Evolutionary conservation across 1,140 invertebrate species (phyloP).

Genomic region (Drosophila subpulchrella): DNA sequence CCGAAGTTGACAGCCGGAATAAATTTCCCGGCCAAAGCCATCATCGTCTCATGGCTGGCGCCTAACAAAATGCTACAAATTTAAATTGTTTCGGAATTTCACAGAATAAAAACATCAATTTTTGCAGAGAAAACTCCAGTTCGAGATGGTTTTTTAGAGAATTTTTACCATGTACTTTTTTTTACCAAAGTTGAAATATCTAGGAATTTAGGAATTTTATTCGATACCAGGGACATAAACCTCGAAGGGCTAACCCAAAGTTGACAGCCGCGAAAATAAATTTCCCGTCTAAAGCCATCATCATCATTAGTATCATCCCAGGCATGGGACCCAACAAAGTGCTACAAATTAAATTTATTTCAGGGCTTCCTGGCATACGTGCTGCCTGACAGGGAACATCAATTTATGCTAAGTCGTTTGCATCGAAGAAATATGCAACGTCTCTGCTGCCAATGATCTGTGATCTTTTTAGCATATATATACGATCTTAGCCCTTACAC

Average conservation of each 20-base stretch:
- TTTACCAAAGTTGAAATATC: background rate
- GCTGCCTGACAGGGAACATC: constrained; percentile 65
- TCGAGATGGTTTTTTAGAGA: background rate
- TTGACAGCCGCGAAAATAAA: constrained; percentile 44
- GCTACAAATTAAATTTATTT: constrained; percentile 60
- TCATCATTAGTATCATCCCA: constrained; percentile 9
- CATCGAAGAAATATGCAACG: constrained; percentile 61
- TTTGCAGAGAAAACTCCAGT: background rate
- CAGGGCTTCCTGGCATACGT: constrained; percentile 23
- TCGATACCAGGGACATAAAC: constrained; percentile 22
- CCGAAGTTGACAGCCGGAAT: constrained; percentile 43
- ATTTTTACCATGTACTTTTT: background rate
- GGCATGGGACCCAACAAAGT: constrained; percentile 41
- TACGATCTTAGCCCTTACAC: constrained; percentile 7
- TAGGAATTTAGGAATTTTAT: background rate
- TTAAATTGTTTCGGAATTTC: constrained; percentile 18
- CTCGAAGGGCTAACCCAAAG: constrained; percentile 38
- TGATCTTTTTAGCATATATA: constrained; percentile 30
- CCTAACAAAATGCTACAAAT: constrained; percentile 57
- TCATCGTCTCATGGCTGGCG: constrained; percentile 9
- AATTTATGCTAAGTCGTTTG: constrained; percentile 65
- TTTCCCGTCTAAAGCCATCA: constrained; percentile 16
- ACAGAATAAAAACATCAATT: background rate
- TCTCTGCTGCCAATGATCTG: constrained; percentile 41
- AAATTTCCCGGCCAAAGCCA: constrained; percentile 16